Base-by-base conservation (phyloP, 1,140 invertebrate genomes). In the Drosophila mojavensis region DNA sequence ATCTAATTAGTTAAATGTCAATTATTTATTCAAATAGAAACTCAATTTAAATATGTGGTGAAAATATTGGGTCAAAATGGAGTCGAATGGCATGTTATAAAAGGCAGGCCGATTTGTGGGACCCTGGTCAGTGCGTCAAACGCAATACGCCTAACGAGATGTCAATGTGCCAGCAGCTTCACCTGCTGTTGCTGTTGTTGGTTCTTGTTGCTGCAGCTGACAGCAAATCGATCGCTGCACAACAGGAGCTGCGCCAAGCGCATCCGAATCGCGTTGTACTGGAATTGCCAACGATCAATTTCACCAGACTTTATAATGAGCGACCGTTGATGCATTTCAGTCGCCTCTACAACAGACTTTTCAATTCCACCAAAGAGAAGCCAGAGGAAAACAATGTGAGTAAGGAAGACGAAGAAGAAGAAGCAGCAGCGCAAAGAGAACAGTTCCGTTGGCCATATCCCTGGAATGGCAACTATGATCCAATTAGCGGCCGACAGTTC, bases 231-330 rank as follows among this genome's bases (percentile, higher is more conserved):
- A n/a, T 55, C 6, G 7, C 9, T 4, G 61, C 10, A 3, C 60
- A 55, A 15, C 55, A 63, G 39, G 41, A 66, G 15, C 17, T 59
- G 13, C 62, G 50, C 1, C 41, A 72, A 10, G 26, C 30, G 15
- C 50, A 72, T 26, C 17, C n/a, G 4, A 65, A 66, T 43, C 54
- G 47, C 6, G 4, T 62, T 3, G 43, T 61, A 4, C 15, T 73
- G 2, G 75, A 77, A n/a, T 13, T 73, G 39, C 75, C 75, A 3
- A 47, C 33, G 1, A 39, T 77, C 3, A 77, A 74, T 48, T 61
- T 77, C 15, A 77, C 75, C 0, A 5, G 59, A 4, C 41, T 77
- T 4, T 77, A 77, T n/a, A 73, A 73, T 39, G 69, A 62, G 26
- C 24, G 50, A 15, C 69, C 69, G n/a, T 33, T 48, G 0, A 53